A percentile compares a stretch with the other conserved stretches of the same genome.
Conservation (phyloP, 2,888 invertebrate genomes). For the Pandemis heparana region DNA sequence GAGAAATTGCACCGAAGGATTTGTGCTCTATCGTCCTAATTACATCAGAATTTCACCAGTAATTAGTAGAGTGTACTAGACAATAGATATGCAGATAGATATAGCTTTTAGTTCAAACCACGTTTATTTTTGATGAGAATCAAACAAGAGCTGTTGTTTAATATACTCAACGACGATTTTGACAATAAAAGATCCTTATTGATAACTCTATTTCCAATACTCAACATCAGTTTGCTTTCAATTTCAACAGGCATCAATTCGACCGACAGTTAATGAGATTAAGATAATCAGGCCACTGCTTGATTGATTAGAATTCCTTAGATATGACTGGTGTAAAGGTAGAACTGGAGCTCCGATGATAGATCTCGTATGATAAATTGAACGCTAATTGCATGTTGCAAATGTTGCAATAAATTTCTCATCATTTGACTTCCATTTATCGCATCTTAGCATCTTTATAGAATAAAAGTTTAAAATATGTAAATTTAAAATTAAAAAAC, state of each 20-base stretch:
- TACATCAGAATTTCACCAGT: too few relatives aligned
- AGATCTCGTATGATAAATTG: slow-evolving; percentile 23
- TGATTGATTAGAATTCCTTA: slow-evolving; percentile 30
- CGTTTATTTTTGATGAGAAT: neutral
- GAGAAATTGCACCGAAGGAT: too few relatives aligned
- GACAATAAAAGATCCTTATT: neutral
- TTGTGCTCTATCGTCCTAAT: too few relatives aligned
- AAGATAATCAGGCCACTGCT: slow-evolving; percentile 6
- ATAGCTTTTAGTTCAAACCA: neutral
- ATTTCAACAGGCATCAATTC: neutral
- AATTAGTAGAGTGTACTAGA: too few relatives aligned
- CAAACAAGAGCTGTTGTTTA: neutral
- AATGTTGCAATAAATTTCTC: slow-evolving; percentile 1
- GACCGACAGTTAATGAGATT: slow-evolving; percentile 14
- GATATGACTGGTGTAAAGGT: slow-evolving; percentile 26
- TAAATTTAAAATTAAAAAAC: too few relatives aligned
- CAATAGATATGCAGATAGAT: too few relatives aligned
- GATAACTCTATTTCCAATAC: neutral
- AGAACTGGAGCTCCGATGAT: slow-evolving; percentile 9
- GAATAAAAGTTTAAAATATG: neutral
- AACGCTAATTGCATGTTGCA: slow-evolving; percentile 4
- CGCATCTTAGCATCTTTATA: neutral
- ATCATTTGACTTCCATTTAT: slow-evolving; percentile 9
- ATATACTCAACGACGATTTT: too few relatives aligned
- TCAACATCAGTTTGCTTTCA: neutral